Percentiles rank a stretch among this genome's conserved stretches.
Conservation (phyloP, 2,888 invertebrate genomes). For the Cancer borealis region DNA sequence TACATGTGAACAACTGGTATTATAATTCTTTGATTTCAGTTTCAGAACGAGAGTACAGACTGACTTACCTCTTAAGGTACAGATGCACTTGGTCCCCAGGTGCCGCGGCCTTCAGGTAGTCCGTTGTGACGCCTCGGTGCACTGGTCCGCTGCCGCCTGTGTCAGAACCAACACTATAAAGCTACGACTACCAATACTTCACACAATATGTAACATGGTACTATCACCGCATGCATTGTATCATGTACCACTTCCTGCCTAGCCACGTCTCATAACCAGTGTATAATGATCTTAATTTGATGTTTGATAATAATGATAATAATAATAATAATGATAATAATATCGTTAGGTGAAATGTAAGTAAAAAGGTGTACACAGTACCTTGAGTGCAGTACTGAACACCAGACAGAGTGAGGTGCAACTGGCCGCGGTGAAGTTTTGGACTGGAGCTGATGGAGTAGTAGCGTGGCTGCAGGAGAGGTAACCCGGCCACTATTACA, state of each 20-base stretch:
- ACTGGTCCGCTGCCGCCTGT: constrained; percentile 90
- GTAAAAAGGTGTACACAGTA: constrained; percentile 79
- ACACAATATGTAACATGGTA: too few species aligned
- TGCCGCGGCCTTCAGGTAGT: constrained; percentile 89
- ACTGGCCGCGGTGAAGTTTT: constrained; percentile 86
- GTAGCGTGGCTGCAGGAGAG: constrained; percentile 93
- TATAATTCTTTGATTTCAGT: too few species aligned
- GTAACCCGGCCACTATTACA: constrained; percentile 89
- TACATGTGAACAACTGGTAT: not conserved
- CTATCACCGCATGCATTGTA: too few species aligned
- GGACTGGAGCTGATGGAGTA: constrained; percentile 96
- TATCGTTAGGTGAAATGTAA: too few species aligned
- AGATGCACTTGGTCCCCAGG: constrained; percentile 83
- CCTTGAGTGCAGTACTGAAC: constrained; percentile 92
- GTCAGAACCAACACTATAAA: constrained; percentile 67
- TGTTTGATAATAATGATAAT: too few species aligned
- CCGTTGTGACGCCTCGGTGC: constrained; percentile 95
- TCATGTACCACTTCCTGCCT: too few species aligned
- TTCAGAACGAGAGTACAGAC: too few species aligned
- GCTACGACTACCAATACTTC: not conserved
- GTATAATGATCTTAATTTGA: too few species aligned
- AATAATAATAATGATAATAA: too few species aligned
- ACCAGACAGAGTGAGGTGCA: constrained; percentile 95
- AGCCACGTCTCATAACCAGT: too few species aligned
- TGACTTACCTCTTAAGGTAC: constrained; percentile 89